Evolutionary conservation across 2,888 invertebrate species (phyloP), one percentile per base, ranked within the genome.

Genomic region (Synanthedon myopaeformis): DNA sequence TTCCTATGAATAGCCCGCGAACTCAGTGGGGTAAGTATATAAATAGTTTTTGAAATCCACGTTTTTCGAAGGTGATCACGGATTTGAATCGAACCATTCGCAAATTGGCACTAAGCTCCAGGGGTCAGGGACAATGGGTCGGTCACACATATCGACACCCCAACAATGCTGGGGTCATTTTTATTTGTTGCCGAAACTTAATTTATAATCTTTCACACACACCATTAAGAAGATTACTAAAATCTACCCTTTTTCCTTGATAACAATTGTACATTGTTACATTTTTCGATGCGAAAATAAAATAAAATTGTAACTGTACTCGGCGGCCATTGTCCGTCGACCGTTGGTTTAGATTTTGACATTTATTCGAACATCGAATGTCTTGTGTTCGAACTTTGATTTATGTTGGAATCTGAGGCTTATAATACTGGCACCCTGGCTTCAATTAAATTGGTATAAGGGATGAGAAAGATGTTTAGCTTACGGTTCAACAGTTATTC

Each of bases 121-220:
- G 77, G 85, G 88, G 86, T 86, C 84, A 82, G 67, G 69, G 70
- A 86, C 87, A 88, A 88, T 65, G 66, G 71, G 56, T 65, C 79
- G 87, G 87, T 88, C 88, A 86, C 85, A 86, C 85, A 82, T 86
- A 87, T 87, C 83, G 88, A 85, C 88, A 85, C 86, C 79, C 76
- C 58, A 69, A 88, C 86, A 86, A 87, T 83, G 65, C 70, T 75
- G 82, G 88, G 88, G 88, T 88, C 88, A 88, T 72, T 83, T 88
- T 86, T 87, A 87, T 88, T 88, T 86, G 88, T 85, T 82, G 77
- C 82, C 82, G 82, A 85, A 86, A 87, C 86, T 87, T 87, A 87
- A 88, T 86, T 87, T 87, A 88, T 88, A 88, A 88, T 88, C 88
- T 88, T 86, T 87, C 85, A 86, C 85, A 86, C 84, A 85, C 78